Evolutionary conservation across 2,113 vertebrate species (phyloP), one percentile per base, ranked within the genome.

Genomic region (Pangasianodon hypophthalmus): DNA sequence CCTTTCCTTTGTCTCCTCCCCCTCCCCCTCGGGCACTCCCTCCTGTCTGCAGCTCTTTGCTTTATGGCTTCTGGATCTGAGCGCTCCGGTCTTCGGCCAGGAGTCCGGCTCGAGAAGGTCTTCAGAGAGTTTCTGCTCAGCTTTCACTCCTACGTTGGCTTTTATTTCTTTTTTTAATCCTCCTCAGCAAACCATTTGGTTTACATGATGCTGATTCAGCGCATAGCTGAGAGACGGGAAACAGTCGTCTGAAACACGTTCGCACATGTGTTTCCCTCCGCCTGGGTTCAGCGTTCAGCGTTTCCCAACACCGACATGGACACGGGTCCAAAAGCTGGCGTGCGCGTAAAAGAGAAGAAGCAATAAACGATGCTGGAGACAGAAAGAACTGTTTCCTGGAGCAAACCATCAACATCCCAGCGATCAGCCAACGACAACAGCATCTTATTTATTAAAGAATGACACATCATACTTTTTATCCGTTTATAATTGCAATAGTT

Each of bases 181-280:
- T 60, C 32, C 21, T 62, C 19, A 26, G 37, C 37, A 14, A 1
- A 8, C 48, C 79, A 2, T 54, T 52, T 1, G 64, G 62, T 52
- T 71, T 18, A 50, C n/a, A 50, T 14, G 0, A 4, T 73, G 85
- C 85, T 86, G 85, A 86, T 21, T 86, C 85, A 73, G 64, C 67
- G 9, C 26, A 73, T 73, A 73, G 67, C 85, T 24, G 85, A 54
- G 85, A 54, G 29, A 86, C 85, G 73, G 85, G 67, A 86, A 86
- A 86, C 84, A 18, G 16, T 32, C 13, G 1, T 67, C 84, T 50
- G 14, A 11, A 86, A 86, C 67, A 73, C 67, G 64, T 52, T 64
- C 10, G 1, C 54, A 85, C 83, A 29, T 41, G 82, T 62, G n/a
- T 84, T 84, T 46, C 56, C 37, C 24, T 62, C 37, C 1, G 8